A percentile compares a stretch with the other conserved stretches of the same genome.
These are phyloP conservation scores for Amphiprion ocellaris DNA, from an alignment of 2,113 vertebrate genomes.

Conservation along the genomic window DNA sequence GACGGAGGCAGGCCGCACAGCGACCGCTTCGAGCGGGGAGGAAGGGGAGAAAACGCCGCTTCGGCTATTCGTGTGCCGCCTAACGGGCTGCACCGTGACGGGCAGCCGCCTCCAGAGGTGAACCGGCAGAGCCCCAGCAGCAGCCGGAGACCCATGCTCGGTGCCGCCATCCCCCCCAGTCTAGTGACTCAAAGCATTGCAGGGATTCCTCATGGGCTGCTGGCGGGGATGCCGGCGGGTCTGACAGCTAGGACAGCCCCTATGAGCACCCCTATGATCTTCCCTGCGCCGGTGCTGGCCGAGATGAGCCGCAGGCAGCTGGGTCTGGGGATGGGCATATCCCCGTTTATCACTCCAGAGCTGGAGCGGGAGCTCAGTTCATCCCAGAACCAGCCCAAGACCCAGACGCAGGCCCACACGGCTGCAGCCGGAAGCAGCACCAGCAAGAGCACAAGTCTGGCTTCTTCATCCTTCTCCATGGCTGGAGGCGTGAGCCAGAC, in stretches of 20 bases:
- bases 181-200: constrained; percentile 86
- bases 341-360: constrained; percentile 83
- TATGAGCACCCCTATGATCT: constrained; percentile 79
- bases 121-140: constrained; percentile 88
- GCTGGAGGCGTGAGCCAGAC: constrained; percentile 79
- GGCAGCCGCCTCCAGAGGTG: constrained; percentile 81
- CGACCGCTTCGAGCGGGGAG: constrained; percentile 81
- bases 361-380: constrained; percentile 88
- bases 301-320: constrained; percentile 85
- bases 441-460: constrained; percentile 68
- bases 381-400: constrained; percentile 83
- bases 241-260: constrained; percentile 81
- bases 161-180: constrained; percentile 85
- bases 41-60: constrained; percentile 79
- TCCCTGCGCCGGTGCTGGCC: constrained; percentile 82
- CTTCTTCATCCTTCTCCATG: constrained; percentile 75
- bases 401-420: constrained; percentile 79
- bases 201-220: constrained; percentile 78
- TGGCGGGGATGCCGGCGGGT: constrained; percentile 80
- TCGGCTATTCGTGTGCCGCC: constrained; percentile 77
- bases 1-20: constrained; percentile 78
- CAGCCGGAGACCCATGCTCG: constrained; percentile 86
- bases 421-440: constrained; percentile 80
- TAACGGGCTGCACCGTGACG: constrained; percentile 87
- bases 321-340: constrained; percentile 80